Evolutionary conservation across 2,888 invertebrate genomes (phyloP).

Genomic region (Bibio marci): DNA sequence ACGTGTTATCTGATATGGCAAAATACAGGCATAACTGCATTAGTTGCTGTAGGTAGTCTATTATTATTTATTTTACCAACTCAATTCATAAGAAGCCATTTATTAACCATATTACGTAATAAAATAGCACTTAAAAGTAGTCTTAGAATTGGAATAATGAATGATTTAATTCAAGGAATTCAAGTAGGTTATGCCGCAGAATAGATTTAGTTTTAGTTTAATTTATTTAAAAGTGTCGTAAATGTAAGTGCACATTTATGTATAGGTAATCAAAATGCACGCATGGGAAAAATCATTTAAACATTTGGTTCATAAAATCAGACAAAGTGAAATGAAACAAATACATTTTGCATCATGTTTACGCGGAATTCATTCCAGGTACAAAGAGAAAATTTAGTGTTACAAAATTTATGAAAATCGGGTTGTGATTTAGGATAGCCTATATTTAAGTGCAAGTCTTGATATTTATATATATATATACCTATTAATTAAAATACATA

Average conservation of each 20-base stretch:
- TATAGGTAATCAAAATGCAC: conserved; percentile 75
- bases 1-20: conserved; percentile 59
- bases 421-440: conserved; percentile 73
- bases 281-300: conserved; percentile 81
- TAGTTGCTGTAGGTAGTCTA: conserved; percentile 56
- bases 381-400: too few relatives aligned
- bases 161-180: conserved; percentile 50
- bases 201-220: too few relatives aligned
- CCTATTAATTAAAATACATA: too few relatives aligned
- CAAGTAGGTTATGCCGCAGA: conserved; percentile 37
- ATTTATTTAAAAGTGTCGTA: too few relatives aligned
- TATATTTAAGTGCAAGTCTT: too few relatives aligned
- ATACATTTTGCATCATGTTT: conserved; percentile 45
- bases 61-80: conserved; percentile 64
- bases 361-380: conserved; percentile 44
- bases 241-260: too few relatives aligned
- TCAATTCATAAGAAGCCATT: conserved; percentile 39
- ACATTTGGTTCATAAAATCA: conserved; percentile 46
- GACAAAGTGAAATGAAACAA: conserved; percentile 42
- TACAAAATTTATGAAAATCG: conserved; percentile 51
- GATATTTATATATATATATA: too few relatives aligned
- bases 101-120: conserved; percentile 25
- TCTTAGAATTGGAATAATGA: conserved; percentile 58
- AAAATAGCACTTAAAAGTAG: conserved; percentile 45
- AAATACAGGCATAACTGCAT: conserved; percentile 43